Base-by-base conservation (phyloP, 2,113 vertebrate genomes). In the Tachysurus fulvidraco region DNA sequence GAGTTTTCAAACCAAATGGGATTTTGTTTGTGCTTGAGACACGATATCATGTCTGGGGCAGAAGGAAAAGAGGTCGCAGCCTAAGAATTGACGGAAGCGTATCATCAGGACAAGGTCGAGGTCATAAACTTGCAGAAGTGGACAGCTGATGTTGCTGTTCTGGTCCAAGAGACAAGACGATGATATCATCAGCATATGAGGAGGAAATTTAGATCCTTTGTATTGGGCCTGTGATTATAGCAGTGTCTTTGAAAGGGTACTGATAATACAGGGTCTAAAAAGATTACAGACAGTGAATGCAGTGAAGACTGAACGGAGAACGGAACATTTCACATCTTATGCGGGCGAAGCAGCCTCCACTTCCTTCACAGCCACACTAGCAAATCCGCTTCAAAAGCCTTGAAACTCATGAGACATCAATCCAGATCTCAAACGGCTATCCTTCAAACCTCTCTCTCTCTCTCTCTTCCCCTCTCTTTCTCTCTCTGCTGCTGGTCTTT, bases 301-400 rank as follows among this genome's bases (percentile, higher is more conserved):
- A 36, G n/a, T 36, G 17, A 30, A 79, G 14, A 30, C 14, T 17
- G n/a, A 30, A 30, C 4, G 14, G 52, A 79, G 54, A 36, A 30
- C 11, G 17, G 52, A 14, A 36, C 52, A 30, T 30, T 30, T 30
- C 8, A 77, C 74, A 28, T 79, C 30, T 79, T 13, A 30, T 30
- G 14, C 50, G 19, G 50, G 16, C 52, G 30, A 30, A n/a, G 16
- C 52, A 55, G 77, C 77, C 85, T 81, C 46, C 28, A 73, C 67
- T 50, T 81, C 44, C 57, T 57, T 71, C 41, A 79, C n/a, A 85
- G 46, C 44, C 65, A n/a, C 79, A 65, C 64, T 83, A 30, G 14
- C 46, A 83, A 86, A 88, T 85, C 76, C 73, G 28, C 74, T 82
- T 83, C 69, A 87, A 88, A 86, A 78, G 81, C n/a, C 81, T 30